Base-by-base conservation (phyloP, 2,797 vertebrate species). In the Micrastur ruficollis region DNA sequence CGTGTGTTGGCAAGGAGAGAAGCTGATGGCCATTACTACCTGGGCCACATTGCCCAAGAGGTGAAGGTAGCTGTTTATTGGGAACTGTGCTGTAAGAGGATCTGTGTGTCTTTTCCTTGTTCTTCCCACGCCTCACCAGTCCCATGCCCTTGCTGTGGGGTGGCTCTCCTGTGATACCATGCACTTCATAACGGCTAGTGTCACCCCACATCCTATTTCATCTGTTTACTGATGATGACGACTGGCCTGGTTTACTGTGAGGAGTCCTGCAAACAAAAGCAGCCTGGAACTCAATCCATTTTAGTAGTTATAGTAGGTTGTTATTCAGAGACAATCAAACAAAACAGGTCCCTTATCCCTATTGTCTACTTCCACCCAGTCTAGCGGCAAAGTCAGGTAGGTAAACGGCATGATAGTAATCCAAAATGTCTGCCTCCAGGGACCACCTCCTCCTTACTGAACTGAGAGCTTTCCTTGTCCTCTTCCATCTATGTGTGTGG, bases 1-100 rank as follows among this genome's bases (percentile, higher is more conserved):
- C 91, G 83, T 73, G 97, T 98, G 47, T 40, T 98, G 68, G 98
- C 97, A 29, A 97, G 96, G 79, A 98, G 90, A 79, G 84, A 96
- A 55, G 66, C 81, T 53, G 97, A 98, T 29, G 97, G 98, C 27
- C 97, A 93, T 92, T 98, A 97, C 67, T 97, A 97, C 86, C 93
- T 95, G 61, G 97, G 97, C 40, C 97, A 93, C 78, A 23, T 98
- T 70, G 92, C 70, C 70, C 96, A 88, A 47, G 89, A 94, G 36
- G 86, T 97, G 53, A 80, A 95, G 94, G 97, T 95, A 84, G 56
- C 36, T 68, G 2, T 49, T 81, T 5, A 16, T 5, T 62, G 10
- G 70, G 46, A 88, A 14, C 25, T 14, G 6, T 8, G 13, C 40
- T 62, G 18, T n/a, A 7, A 68, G 42, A 65, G 17, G 42, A 29